Evolutionary conservation across 2,797 vertebrate genomes (phyloP), one percentile per base, ranked within the genome.

Genomic region (Thamnophis elegans): DNA sequence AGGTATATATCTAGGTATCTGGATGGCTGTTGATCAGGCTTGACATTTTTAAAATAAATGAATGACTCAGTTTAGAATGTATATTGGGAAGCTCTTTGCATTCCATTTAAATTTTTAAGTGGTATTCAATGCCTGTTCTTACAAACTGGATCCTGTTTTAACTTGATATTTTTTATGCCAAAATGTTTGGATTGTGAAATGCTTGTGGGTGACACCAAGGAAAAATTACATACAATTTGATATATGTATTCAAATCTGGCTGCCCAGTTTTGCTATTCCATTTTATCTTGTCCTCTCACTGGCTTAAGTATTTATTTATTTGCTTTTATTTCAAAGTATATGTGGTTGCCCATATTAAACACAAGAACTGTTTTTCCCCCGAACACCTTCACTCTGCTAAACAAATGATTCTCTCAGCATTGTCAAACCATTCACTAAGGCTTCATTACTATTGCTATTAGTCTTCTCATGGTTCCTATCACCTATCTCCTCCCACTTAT

Each of bases 91-190:
- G 56, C 56, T 9, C 86, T 91, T 82, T 93, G 87, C 92, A 91
- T 93, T 93, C 68, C 68, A 26, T 91, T 89, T 93, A 78, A 91
- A 54, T 65, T 91, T 93, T 62, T 56, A 85, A 85, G 26, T 59
- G 90, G 18, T 56, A 58, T 42, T 93, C 68, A 60, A 16, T 53
- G 62, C 88, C 86, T 86, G 88, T 90, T 87, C 32, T 59, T 68
- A 42, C 60, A 87, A 86, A 92, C 12, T 56, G 54, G 82, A 56
- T 92, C 59, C 58, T 91, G 92, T 88, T 91, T 91, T 26, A 91
- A 88, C 85, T 93, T 85, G 89, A 91, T 88, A 73, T 88, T 47
- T 90, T 88, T 91, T 65, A 42, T 55, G 26, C 56, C 56, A 82
- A 13, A 54, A 5, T n/a, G 58, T 54, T 62, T 85, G 54, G 22